Evolutionary conservation across 1,140 invertebrate genomes (phyloP).

Genomic region (Heliconius eleuchia): DNA sequence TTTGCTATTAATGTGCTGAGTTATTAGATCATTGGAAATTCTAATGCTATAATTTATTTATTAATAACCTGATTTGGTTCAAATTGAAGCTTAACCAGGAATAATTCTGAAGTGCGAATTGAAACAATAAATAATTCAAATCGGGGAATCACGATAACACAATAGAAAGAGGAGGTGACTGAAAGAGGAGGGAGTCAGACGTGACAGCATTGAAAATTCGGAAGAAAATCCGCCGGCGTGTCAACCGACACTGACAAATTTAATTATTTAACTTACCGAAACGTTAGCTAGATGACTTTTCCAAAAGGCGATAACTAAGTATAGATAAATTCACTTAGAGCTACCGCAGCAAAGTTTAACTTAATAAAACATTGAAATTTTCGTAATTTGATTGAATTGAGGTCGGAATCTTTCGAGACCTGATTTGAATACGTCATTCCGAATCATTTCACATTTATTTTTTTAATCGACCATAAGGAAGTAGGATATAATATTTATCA

Average conservation of each 20-base stretch:
- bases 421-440: constrained; percentile 75
- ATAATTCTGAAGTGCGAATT: constrained; percentile 63
- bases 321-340: constrained; percentile 80
- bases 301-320: constrained; percentile 77
- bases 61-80: constrained; percentile 20
- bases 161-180: constrained; percentile 53
- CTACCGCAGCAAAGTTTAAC: constrained; percentile 78
- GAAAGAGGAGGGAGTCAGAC: constrained; percentile 50
- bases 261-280: constrained; percentile 80
- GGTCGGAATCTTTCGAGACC: constrained; percentile 62
- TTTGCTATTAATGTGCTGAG: neutral
- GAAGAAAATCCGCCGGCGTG: constrained; percentile 72
- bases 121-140: constrained; percentile 81
- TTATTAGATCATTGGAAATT: neutral
- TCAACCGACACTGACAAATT: constrained; percentile 78
- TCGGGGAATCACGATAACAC: constrained; percentile 73
- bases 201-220: constrained; percentile 68
- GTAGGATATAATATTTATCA: neutral
- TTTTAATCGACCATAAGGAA: constrained; percentile 14
- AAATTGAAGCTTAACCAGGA: constrained; percentile 42
- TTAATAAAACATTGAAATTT: constrained; percentile 80
- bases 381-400: constrained; percentile 73
- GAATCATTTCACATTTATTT: constrained; percentile 44
- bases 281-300: constrained; percentile 79
- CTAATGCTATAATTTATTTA: neutral